phyloP scores from a whole-genome alignment of 2,888 invertebrate species.

The Eristalis arbustorum region DNA sequence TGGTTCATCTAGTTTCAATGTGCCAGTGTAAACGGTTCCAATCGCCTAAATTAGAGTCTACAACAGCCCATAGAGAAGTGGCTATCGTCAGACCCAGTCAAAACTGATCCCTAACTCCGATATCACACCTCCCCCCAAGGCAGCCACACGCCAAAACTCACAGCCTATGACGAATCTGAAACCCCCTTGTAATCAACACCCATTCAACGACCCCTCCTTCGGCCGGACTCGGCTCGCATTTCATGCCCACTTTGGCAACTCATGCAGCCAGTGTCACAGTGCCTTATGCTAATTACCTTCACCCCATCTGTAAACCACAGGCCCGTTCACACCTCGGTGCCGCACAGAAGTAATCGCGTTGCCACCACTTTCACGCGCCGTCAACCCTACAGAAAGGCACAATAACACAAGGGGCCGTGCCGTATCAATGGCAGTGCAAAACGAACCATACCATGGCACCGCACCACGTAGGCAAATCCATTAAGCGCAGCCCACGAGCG shows the following conservation, averaged over 20 bases:
- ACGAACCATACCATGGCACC: slow-evolving; percentile 64
- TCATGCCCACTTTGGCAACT: not conserved
- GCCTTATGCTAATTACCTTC: slow-evolving; percentile 44
- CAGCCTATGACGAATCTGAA: too few species aligned
- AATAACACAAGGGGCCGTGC: slow-evolving; percentile 56
- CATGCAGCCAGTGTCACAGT: slow-evolving; percentile 8
- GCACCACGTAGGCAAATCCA: slow-evolving; percentile 53
- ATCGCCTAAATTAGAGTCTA: too few species aligned
- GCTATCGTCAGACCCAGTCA: too few species aligned
- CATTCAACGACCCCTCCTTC: not conserved
- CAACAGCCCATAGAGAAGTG: too few species aligned
- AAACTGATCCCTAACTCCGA: too few species aligned
- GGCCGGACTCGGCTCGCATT: not conserved
- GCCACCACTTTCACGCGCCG: slow-evolving; percentile 66
- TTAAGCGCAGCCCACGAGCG: slow-evolving; percentile 12
- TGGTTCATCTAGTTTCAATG: too few species aligned
- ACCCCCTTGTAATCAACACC: not conserved
- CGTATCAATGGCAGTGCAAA: slow-evolving; percentile 62
- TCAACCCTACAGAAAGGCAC: slow-evolving; percentile 48
- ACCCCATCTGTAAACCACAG: slow-evolving; percentile 1
- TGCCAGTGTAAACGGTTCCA: too few species aligned
- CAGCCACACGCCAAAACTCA: too few species aligned
- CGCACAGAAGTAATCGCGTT: slow-evolving; percentile 43
- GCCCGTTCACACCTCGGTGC: slow-evolving; percentile 46
- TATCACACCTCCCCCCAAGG: too few species aligned